These are phyloP conservation scores for Apogon hyalosoma DNA, from an alignment of 2,797 vertebrate genomes.

Conservation along the genomic window DNA sequence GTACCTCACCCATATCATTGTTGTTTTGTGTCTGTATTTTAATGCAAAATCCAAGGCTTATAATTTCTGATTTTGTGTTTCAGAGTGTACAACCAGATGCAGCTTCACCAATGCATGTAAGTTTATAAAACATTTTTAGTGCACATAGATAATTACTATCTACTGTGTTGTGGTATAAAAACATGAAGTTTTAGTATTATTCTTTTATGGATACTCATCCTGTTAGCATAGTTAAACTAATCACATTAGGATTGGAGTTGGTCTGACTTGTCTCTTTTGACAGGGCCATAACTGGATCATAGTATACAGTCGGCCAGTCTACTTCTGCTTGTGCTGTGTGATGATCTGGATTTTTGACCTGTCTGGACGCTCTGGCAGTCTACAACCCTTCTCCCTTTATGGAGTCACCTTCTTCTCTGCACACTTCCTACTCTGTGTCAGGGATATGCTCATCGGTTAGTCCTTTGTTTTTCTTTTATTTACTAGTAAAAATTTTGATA, in stretches of 20 bases:
- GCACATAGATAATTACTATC: too few species aligned
- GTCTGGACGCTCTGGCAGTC: slow-evolving; percentile 79
- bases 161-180: not conserved
- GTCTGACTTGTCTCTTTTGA: not conserved
- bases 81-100: slow-evolving; percentile 94
- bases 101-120: slow-evolving; percentile 94
- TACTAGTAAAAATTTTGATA: not conserved
- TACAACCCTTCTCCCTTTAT: slow-evolving; percentile 88
- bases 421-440: slow-evolving; percentile 88
- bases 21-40: not conserved
- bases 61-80: slow-evolving; percentile 24
- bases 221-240: too few species aligned
- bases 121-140: slow-evolving; percentile 56
- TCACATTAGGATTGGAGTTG: not conserved
- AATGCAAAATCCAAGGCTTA: not conserved
- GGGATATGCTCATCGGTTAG: slow-evolving; percentile 90
- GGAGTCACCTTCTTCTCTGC: slow-evolving; percentile 90
- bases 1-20: not conserved
- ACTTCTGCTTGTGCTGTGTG: slow-evolving; percentile 92
- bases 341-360: slow-evolving; percentile 92
- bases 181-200: not conserved
- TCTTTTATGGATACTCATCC: not conserved
- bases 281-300: slow-evolving; percentile 97
- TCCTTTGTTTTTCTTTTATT: not conserved
- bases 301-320: slow-evolving; percentile 92